Conservation (phyloP, 92 coral and sea anemone genomes). For the Virgularia gustaviana region DNA sequence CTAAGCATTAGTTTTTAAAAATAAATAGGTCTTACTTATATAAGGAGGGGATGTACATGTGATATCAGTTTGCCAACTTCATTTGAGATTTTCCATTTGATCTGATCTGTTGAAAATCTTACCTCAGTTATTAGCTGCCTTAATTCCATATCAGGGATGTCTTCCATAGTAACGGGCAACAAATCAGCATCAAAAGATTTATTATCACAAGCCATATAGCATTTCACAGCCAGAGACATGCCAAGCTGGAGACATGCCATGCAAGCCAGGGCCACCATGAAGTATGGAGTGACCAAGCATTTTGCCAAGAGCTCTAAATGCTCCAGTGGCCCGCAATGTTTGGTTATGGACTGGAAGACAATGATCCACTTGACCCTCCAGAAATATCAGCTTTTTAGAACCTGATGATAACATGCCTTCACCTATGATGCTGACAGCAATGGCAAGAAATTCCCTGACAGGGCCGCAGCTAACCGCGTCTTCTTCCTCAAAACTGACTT, state of each 20-base stretch:
- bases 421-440: slow-evolving; percentile 2
- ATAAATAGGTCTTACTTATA: no score
- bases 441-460: slow-evolving; percentile 8
- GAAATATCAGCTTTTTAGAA: slow-evolving; percentile 4
- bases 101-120: not conserved
- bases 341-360: slow-evolving; percentile 6
- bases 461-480: slow-evolving; percentile 12
- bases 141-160: slow-evolving; percentile 5
- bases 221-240: slow-evolving; percentile 23
- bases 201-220: not conserved
- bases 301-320: slow-evolving; percentile 6
- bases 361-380: slow-evolving; percentile 3
- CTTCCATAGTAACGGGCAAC: slow-evolving; percentile 4
- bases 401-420: slow-evolving; percentile 13
- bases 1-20: no score
- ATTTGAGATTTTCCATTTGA: not conserved
- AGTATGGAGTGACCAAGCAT: slow-evolving; percentile 17
- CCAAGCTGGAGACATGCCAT: not conserved
- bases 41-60: no score
- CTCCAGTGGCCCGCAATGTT: slow-evolving; percentile 9
- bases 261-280: slow-evolving; percentile 22
- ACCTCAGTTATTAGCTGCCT: slow-evolving; percentile 11
- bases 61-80: not conserved
- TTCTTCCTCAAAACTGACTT: slow-evolving; percentile 7
- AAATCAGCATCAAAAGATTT: not conserved